Base-by-base conservation (phyloP, 2,797 vertebrate species). In the Pogoniulus pusillus region DNA sequence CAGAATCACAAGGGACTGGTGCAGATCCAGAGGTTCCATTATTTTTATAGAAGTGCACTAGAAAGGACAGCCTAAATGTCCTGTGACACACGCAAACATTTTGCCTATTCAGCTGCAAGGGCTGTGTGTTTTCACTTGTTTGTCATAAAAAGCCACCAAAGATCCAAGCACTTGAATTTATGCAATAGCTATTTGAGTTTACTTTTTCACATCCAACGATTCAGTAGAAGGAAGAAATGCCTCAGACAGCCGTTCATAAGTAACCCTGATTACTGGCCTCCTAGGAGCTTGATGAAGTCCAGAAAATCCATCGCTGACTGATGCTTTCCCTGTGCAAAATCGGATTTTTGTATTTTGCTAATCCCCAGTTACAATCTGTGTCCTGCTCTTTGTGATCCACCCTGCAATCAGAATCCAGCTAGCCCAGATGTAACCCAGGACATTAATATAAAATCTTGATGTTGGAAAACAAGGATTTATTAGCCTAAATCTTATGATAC, bases 311-410 rank as follows among this genome's bases (percentile, higher is more conserved):
- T 97, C 97, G 94, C 97, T 98, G 98, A 98, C 96, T 96, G 98
- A 97, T 97, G 98, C 97, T 98, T 98, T 98, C 98, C 98, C 98
- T 96, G 94, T 96, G 97, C 97, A 98, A 99, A 99, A 99, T 98
- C 98, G 97, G 98, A 99, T 99, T 98, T 98, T 97, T 98, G 97
- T 97, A 97, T 98, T 97, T 97, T 97, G 95, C 98, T 99, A 99
- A 99, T 99, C 99, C 98, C 98, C 74, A 26, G 97, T 97, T 97
- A 98, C 98, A 99, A 98, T 99, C 99, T 98, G 98, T 98, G 98
- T 98, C 98, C 98, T 97, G 97, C 97, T 97, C 97, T 96, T 97
- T 97, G 97, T 95, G 96, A 94, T 95, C 92, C 86, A 93, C 76
- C 90, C 96, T 86, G 95, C 95, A 96, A 89, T 96, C 95, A 94